These are phyloP conservation scores for Anaspis maculata DNA, from an alignment of 2,888 invertebrate species.

Conservation along the genomic window DNA sequence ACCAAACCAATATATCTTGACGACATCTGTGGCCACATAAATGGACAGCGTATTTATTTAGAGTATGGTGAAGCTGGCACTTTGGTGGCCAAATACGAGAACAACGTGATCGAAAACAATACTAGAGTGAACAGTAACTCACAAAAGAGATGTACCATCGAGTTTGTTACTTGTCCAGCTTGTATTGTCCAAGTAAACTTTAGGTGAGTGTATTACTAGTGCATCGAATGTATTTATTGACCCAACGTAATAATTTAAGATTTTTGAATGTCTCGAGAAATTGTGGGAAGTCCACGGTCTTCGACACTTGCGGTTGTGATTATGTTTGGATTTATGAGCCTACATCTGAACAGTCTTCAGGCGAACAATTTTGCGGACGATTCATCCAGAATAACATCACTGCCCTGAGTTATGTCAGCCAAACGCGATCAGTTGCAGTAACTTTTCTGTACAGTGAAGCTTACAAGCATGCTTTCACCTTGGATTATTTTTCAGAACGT, in stretches of 20 bases:
- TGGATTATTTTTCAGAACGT: slow-evolving; percentile 59
- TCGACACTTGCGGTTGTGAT: slow-evolving; percentile 46
- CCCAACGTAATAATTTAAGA: too few relatives aligned
- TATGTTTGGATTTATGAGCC: slow-evolving; percentile 59
- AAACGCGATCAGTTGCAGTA: slow-evolving; percentile 52
- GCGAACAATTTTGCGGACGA: slow-evolving; percentile 52
- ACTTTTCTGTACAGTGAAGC: slow-evolving; percentile 51
- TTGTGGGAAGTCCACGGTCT: slow-evolving; percentile 29
- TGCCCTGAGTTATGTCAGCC: slow-evolving; percentile 47
- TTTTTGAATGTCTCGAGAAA: slow-evolving; percentile 34
- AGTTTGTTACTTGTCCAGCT: slow-evolving; percentile 62
- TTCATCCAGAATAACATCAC: slow-evolving; percentile 30
- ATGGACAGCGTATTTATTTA: slow-evolving; percentile 35
- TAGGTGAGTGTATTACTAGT: slow-evolving; percentile 30
- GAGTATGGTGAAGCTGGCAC: slow-evolving; percentile 38
- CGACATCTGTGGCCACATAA: slow-evolving; percentile 34
- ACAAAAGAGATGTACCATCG: slow-evolving; percentile 52
- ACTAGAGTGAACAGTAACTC: slow-evolving; percentile 6
- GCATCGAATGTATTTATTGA: slow-evolving; percentile 1
- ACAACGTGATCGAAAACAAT: slow-evolving; percentile 13
- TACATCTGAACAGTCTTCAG: slow-evolving; percentile 52
- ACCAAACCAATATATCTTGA: too few relatives aligned
- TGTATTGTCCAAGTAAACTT: slow-evolving; percentile 53
- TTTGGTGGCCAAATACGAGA: slow-evolving; percentile 33
- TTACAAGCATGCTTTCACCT: slow-evolving; percentile 53